Percentiles rank a stretch among this genome's conserved stretches.
Evolutionary conservation across 1,140 invertebrate species (phyloP).

Genomic region (Zaprionus inermis): DNA sequence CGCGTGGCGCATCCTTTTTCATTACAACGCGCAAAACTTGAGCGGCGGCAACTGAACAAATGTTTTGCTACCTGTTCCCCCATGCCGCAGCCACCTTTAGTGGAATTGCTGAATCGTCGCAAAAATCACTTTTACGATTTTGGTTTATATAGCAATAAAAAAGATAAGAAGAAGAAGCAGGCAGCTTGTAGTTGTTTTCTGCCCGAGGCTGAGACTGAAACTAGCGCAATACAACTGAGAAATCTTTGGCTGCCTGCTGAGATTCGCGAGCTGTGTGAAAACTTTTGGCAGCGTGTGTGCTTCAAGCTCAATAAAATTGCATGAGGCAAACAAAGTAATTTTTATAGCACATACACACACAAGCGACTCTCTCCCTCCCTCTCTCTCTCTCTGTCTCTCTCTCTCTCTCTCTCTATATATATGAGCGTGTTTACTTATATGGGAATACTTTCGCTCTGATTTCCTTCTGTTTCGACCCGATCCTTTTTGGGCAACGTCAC

Average conservation of each 20-base stretch:
- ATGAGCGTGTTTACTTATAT: constrained; percentile 51
- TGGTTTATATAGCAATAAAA: constrained; percentile 72
- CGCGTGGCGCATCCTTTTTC: background rate
- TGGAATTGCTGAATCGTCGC: constrained; percentile 75
- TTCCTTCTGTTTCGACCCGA: constrained; percentile 17
- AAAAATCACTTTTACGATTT: constrained; percentile 82
- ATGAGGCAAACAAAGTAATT: constrained; percentile 80
- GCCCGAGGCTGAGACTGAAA: constrained; percentile 41
- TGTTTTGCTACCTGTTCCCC: constrained; percentile 30
- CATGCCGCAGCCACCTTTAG: constrained; percentile 19
- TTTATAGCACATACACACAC: constrained; percentile 59
- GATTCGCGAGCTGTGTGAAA: constrained; percentile 60
- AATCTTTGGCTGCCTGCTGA: constrained; percentile 54
- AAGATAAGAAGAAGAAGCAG: background rate
- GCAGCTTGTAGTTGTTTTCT: constrained; percentile 11
- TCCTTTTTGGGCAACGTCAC: constrained; percentile 14
- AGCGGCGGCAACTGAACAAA: constrained; percentile 15
- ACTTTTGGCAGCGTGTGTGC: constrained; percentile 58
- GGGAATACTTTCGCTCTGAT: constrained; percentile 43
- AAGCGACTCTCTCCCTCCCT: background rate
- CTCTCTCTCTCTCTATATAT: background rate
- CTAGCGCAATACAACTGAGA: constrained; percentile 78
- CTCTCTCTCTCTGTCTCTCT: too few species aligned
- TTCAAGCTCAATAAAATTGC: constrained; percentile 74
- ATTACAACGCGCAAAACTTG: constrained; percentile 16